Base-by-base conservation (phyloP, 2,797 vertebrate genomes). In the Paramormyrops hopkinsi region DNA sequence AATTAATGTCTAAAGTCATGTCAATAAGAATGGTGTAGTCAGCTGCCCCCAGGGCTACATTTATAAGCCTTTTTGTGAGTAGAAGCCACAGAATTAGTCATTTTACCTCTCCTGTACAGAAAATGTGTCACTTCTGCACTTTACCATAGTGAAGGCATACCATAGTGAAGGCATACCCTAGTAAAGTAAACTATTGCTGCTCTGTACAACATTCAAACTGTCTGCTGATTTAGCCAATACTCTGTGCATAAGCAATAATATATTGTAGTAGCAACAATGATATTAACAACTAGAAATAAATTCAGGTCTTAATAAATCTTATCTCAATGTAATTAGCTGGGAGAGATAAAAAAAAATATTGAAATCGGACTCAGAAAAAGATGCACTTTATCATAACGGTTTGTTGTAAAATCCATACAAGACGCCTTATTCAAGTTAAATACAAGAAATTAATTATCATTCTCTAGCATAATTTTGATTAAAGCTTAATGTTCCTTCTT, bases 261-360 rank as follows among this genome's bases (percentile, higher is more conserved):
- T 51, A 84, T 25, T 48, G 46, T 50, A 48, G 11, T 22, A 84
- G n/a, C 46, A 84, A 51, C 82, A 84, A 50, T 84, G n/a, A 84
- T 54, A 87, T 59, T 87, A 33, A 87, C 29, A 19, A 41, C 12
- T 37, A 51, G 50, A 54, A 87, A 87, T 56, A 87, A 33, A 56
- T 87, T 41, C 50, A 37, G 25, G 53, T 37, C 25, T 56, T 54
- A 7, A 37, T 56, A 54, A 87, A 56, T 87, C 51, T 87, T 54
- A 86, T 86, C 85, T 51, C 29, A 87, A 56, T 41, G 22, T 87
- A 87, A 87, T 87, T 56, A 54, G 85, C 14, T 59, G 85, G 85
- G 25, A 25, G n/a, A 59, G 50, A 87, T 87, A 62, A 62, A 59
- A 86, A 85, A 85, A 59, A 22, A 19, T 86, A 54, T 37, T 33